phyloP scores from a whole-genome alignment of 2,113 vertebrate species.

The Anarhynchus alexandrinus region DNA sequence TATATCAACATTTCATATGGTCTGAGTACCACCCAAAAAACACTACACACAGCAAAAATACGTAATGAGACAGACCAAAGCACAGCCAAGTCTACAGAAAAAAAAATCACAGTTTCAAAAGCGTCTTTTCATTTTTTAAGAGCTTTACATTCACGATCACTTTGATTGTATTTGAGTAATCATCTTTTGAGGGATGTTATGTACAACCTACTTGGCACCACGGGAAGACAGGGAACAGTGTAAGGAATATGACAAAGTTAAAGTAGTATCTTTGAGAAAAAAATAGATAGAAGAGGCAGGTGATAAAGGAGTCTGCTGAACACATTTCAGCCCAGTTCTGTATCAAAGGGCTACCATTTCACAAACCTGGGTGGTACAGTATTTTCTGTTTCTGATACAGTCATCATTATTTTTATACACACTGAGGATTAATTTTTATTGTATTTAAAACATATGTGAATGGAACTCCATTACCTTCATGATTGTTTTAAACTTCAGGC shows the following conservation, averaged over 20 bases:
- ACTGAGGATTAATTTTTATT: neutral
- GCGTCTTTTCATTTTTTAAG: neutral
- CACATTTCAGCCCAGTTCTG: neutral
- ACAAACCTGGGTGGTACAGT: neutral
- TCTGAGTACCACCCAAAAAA: neutral
- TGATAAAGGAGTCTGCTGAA: neutral
- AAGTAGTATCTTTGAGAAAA: neutral
- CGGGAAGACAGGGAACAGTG: neutral
- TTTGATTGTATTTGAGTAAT: neutral
- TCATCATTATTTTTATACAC: neutral
- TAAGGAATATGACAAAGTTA: neutral
- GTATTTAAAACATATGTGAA: neutral
- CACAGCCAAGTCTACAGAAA: neutral
- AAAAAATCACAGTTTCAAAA: neutral
- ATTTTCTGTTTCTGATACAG: neutral
- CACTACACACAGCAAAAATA: neutral
- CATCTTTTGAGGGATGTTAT: neutral
- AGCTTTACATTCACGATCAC: neutral
- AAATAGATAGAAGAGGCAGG: neutral
- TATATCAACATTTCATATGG: neutral
- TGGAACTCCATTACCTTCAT: neutral
- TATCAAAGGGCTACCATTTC: neutral
- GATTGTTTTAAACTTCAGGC: neutral
- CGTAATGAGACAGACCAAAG: neutral
- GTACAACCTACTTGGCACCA: neutral